These are phyloP conservation scores for Leptosomus discolor DNA, from an alignment of 2,113 vertebrate genomes.

Conservation along the genomic window DNA sequence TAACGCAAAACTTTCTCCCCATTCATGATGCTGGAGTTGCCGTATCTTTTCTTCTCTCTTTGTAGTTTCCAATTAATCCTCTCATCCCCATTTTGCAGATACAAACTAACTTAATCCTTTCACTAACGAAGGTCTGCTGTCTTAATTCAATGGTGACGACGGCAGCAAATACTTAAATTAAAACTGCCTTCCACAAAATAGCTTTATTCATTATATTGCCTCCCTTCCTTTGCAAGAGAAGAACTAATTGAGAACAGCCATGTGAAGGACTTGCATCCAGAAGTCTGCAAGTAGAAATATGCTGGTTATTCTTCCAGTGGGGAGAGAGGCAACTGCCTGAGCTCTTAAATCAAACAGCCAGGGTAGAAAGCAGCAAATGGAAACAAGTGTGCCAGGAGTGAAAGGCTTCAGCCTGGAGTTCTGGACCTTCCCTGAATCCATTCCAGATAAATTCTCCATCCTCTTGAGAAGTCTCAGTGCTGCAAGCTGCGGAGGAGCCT, in stretches of 20 bases:
- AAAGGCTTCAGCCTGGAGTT: background rate
- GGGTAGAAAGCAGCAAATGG: background rate
- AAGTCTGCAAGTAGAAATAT: background rate
- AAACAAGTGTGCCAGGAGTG: background rate
- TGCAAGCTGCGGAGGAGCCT: background rate
- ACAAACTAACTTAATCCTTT: background rate
- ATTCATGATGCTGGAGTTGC: background rate
- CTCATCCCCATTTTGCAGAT: background rate
- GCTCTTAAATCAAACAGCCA: background rate
- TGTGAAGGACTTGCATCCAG: background rate
- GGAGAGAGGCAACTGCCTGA: background rate
- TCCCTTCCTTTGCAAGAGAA: background rate
- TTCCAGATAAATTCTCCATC: background rate
- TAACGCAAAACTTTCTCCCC: background rate
- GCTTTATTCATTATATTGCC: background rate
- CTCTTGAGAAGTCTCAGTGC: background rate
- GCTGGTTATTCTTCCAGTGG: background rate
- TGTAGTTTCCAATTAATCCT: background rate
- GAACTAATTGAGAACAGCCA: background rate
- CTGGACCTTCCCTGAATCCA: background rate
- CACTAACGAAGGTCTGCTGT: fast-evolving
- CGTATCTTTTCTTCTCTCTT: background rate
- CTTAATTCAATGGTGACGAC: background rate
- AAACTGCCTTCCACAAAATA: background rate
- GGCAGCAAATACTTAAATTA: background rate